A percentile compares a stretch with the other conserved stretches of the same genome.
Evolutionary conservation across 1,140 invertebrate species (phyloP).

Genomic region (Brachionus paranguensis): DNA sequence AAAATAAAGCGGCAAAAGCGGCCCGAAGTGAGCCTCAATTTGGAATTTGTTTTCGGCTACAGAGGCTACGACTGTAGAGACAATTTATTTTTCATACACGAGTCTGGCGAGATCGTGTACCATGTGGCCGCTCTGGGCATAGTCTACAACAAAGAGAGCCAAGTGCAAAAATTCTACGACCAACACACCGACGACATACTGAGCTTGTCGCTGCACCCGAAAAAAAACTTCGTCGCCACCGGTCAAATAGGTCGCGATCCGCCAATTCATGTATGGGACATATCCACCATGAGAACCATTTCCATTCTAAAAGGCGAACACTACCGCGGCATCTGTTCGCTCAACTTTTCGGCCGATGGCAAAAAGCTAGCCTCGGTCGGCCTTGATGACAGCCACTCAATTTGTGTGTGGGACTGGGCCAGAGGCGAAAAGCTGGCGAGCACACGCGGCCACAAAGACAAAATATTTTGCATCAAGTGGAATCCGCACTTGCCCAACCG

Average conservation of each 20-base stretch:
- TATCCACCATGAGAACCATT: constrained; percentile 52
- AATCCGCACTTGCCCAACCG: constrained; percentile 51
- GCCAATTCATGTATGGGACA: constrained; percentile 55
- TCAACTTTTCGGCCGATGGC: constrained; percentile 55
- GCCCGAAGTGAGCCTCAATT: constrained; percentile 48
- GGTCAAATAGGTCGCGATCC: constrained; percentile 56
- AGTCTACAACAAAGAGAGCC: constrained; percentile 49
- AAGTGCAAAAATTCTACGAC: constrained; percentile 52
- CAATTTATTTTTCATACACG: constrained; percentile 55
- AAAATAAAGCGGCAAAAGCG: constrained; percentile 49
- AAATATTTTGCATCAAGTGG: constrained; percentile 57
- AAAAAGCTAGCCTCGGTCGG: constrained; percentile 54
- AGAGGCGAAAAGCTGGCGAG: constrained; percentile 55
- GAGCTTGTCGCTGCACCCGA: constrained; percentile 53
- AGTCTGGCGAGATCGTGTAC: constrained; percentile 50
- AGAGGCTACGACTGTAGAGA: constrained; percentile 56
- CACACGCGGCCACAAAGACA: constrained; percentile 54
- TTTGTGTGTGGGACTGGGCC: constrained; percentile 56
- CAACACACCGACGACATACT: constrained; percentile 56
- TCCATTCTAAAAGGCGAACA: constrained; percentile 55
- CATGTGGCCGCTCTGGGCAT: constrained; percentile 55
- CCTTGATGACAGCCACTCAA: constrained; percentile 54
- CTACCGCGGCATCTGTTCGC: constrained; percentile 55
- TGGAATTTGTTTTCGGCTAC: constrained; percentile 55
- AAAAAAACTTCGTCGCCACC: constrained; percentile 53